Evolutionary conservation across 2,113 vertebrate species (phyloP).

Genomic region (Tympanuchus pallidicinctus): DNA sequence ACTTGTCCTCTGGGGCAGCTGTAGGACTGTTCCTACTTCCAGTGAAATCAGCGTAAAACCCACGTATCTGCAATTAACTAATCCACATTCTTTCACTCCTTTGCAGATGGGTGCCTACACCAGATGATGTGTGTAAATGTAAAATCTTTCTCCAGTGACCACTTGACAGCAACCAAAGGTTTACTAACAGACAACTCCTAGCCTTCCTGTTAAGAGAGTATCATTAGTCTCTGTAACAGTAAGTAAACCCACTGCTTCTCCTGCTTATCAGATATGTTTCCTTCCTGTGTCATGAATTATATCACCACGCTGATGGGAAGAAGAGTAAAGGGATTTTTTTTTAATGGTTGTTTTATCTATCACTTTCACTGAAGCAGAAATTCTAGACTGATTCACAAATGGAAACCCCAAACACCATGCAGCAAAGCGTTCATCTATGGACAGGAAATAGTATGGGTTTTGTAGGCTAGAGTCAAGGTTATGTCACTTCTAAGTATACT

Average conservation of each 20-base stretch:
- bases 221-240: slow-evolving; percentile 6
- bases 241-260: slow-evolving; percentile 48
- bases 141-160: not conserved
- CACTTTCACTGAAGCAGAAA: slow-evolving; percentile 59
- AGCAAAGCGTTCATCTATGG: slow-evolving; percentile 41
- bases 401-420: slow-evolving; percentile 72
- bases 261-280: slow-evolving; percentile 3
- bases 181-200: slow-evolving; percentile 47
- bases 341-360: slow-evolving; percentile 37
- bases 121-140: not conserved
- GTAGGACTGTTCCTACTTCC: not conserved
- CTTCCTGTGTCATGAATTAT: slow-evolving; percentile 59
- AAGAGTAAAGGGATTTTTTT: slow-evolving; percentile 47
- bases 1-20: not conserved
- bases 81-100: not conserved
- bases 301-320: slow-evolving; percentile 63
- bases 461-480: slow-evolving; percentile 50
- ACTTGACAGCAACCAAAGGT: not conserved
- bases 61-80: not conserved
- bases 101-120: not conserved
- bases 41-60: not conserved
- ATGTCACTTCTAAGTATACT: slow-evolving; percentile 34
- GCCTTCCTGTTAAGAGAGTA: not conserved
- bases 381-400: slow-evolving; percentile 67
- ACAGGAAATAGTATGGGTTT: slow-evolving; percentile 69